Conservation (phyloP, 2,888 invertebrate genomes). For the Chydorus sphaericus region DNA sequence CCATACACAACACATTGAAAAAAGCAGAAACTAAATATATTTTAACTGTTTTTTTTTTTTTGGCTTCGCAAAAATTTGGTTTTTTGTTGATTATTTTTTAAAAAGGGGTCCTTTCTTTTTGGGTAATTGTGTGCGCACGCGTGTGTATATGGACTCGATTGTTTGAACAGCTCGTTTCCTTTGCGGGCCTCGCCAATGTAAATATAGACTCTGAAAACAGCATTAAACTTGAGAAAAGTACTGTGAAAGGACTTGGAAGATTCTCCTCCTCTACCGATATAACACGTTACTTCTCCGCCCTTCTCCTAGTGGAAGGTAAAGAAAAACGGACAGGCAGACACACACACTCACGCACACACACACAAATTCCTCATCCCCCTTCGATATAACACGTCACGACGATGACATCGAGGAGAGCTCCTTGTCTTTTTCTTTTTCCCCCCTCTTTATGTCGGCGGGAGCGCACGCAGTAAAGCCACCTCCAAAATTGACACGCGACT, state of each 20-base stretch:
- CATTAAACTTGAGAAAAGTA: background rate
- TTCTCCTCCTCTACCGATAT: no score
- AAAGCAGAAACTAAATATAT: background rate
- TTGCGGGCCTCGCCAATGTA: slow-evolving; percentile 6
- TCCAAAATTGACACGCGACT: no score
- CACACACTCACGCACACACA: background rate
- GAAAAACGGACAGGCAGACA: background rate
- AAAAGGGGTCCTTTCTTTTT: background rate
- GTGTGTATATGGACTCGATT: background rate
- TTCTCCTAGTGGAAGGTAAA: background rate
- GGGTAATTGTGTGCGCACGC: background rate
- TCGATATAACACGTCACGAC: no score
- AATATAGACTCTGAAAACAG: slow-evolving; percentile 7
- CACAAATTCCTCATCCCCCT: background rate
- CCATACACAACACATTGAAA: no score
- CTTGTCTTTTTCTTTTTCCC: no score
- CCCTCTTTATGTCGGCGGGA: no score
- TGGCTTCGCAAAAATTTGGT: background rate
- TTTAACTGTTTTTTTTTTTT: background rate
- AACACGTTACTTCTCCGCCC: no score
- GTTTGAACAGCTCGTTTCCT: slow-evolving; percentile 2
- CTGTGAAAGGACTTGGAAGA: no score
- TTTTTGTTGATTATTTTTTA: background rate
- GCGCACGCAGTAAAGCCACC: no score
- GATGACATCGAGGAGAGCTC: no score